phyloP scores from a whole-genome alignment of 2,888 invertebrate genomes.

The Icerya purchasi region DNA sequence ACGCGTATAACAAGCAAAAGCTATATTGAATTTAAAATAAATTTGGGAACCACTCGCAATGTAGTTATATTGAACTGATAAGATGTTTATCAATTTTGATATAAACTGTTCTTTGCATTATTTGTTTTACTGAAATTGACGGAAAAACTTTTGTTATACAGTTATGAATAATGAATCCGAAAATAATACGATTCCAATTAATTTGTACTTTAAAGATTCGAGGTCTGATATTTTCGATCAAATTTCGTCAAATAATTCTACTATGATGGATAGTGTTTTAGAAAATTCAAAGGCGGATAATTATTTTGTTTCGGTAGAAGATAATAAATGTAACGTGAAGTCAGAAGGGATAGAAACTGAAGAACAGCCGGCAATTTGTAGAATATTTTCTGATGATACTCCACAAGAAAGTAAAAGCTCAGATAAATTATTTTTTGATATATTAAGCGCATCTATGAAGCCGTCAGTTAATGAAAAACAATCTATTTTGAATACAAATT shows the following conservation, averaged over 20 bases:
- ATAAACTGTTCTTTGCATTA: no score
- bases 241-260: conserved; percentile 16
- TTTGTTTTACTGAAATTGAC: no score
- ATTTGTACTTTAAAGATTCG: conserved; percentile 15
- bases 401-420: conserved; percentile 20
- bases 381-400: conserved; percentile 21
- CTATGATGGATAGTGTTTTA: neutral
- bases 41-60: no score
- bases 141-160: no score
- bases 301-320: no score
- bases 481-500: neutral
- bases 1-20: no score
- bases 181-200: neutral
- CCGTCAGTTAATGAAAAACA: neutral
- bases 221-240: conserved; percentile 20
- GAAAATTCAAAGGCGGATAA: neutral
- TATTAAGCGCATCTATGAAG: conserved; percentile 23
- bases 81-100: no score
- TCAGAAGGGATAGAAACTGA: neutral
- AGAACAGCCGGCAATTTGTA: conserved; percentile 8
- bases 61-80: no score
- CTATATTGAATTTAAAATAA: no score
- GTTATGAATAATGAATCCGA: neutral
- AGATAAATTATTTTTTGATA: conserved; percentile 29
- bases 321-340: neutral